phyloP scores from a whole-genome alignment of 2,113 vertebrate species.

The Rana temporaria region DNA sequence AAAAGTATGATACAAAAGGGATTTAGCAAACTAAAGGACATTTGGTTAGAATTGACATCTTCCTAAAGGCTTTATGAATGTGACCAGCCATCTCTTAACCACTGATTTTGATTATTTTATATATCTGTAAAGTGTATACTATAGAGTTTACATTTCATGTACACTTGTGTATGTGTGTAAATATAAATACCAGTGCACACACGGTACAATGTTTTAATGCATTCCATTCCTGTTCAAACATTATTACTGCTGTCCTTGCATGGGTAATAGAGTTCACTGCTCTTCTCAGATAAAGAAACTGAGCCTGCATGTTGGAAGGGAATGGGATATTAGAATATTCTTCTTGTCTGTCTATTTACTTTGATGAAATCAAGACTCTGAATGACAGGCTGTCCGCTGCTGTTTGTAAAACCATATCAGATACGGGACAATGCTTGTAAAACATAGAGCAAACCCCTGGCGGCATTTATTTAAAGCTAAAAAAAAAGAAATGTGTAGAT shows the following conservation, averaged over 20 bases:
- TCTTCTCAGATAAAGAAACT: background rate
- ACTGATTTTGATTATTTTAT: no score
- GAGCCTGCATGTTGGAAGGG: background rate
- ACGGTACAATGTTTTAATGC: background rate
- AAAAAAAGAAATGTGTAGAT: constrained; percentile 50
- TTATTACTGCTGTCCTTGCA: background rate
- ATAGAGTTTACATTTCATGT: no score
- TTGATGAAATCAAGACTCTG: constrained; percentile 58
- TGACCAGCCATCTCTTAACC: no score
- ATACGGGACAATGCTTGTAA: constrained; percentile 40
- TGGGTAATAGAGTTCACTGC: background rate
- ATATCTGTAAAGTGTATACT: no score
- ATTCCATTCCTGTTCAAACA: background rate
- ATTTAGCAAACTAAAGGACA: no score
- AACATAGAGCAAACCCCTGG: constrained; percentile 58
- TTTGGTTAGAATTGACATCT: no score
- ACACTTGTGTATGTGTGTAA: no score
- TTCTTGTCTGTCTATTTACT: constrained; percentile 15
- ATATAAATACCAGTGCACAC: background rate
- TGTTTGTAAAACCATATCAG: constrained; percentile 46
- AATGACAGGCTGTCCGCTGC: constrained; percentile 63
- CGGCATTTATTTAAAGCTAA: constrained; percentile 60
- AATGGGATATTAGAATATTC: constrained; percentile 22
- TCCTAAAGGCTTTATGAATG: no score
- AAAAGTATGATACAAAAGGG: no score